A percentile compares a stretch with the other conserved stretches of the same genome.
Evolutionary conservation across 2,113 vertebrate species (phyloP).

Genomic region (Lamprologus callipterus): DNA sequence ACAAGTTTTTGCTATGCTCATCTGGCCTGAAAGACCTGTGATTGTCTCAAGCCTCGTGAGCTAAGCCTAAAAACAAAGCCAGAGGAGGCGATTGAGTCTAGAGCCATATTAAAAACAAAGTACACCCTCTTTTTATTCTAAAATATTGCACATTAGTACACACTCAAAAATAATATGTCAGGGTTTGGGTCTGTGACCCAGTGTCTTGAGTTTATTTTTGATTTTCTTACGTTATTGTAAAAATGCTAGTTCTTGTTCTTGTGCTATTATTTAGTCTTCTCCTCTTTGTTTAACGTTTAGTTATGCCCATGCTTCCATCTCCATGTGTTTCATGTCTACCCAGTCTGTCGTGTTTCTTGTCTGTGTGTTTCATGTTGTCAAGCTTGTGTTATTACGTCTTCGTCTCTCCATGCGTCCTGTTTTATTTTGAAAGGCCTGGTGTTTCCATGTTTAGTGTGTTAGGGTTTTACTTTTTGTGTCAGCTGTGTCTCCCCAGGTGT

Average conservation of each 20-base stretch:
- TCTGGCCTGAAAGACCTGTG: not conserved
- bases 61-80: not conserved
- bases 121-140: not conserved
- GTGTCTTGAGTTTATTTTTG: not conserved
- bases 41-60: not conserved
- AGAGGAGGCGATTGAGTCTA: not conserved
- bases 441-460: not conserved
- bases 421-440: not conserved
- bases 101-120: not conserved
- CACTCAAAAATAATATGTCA: not conserved
- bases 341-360: not conserved
- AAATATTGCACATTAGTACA: not conserved
- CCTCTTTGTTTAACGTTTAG: not conserved
- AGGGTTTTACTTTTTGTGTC: not conserved
- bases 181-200: rapidly evolving
- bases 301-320: not conserved
- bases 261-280: not conserved
- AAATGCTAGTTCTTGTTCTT: not conserved
- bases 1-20: not conserved
- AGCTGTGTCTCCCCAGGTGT: not conserved
- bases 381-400: not conserved
- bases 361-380: not conserved
- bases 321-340: not conserved
- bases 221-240: not conserved
- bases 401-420: not conserved